phyloP scores from a whole-genome alignment of 2,797 vertebrate genomes.

The Oophaga sylvatica region DNA sequence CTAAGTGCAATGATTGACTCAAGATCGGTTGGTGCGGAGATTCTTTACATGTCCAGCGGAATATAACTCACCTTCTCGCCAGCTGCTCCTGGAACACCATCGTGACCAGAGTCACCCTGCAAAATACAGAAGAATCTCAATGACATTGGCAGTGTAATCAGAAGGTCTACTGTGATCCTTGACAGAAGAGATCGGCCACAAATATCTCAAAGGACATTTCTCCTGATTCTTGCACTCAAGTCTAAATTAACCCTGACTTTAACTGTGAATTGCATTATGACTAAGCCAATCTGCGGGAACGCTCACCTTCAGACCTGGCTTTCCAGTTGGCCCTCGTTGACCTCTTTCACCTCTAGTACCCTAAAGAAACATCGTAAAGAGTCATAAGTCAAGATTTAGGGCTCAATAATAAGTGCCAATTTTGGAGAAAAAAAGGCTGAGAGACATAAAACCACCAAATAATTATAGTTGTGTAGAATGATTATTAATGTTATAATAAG shows the following conservation, averaged over 20 bases:
- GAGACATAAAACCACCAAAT: not conserved
- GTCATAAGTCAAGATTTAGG: not conserved
- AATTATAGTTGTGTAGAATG: not conserved
- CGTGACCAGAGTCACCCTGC: slow-evolving; percentile 86
- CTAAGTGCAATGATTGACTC: not conserved
- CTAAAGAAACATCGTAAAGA: slow-evolving; percentile 67
- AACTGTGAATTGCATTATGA: not conserved
- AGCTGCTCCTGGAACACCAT: slow-evolving; percentile 79
- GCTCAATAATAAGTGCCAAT: not conserved
- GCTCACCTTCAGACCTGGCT: slow-evolving; percentile 86
- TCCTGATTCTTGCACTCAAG: not conserved
- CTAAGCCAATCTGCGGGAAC: not conserved
- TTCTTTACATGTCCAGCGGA: not conserved
- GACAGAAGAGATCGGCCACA: not conserved
- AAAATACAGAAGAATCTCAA: not conserved
- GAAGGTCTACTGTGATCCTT: not conserved
- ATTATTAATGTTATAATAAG: not conserved
- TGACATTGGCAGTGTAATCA: too few species aligned
- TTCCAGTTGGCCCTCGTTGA: slow-evolving; percentile 84
- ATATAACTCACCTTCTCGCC: slow-evolving; percentile 83
- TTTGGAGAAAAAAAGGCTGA: not conserved
- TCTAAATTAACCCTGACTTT: not conserved
- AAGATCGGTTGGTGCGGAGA: not conserved
- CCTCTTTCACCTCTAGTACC: slow-evolving; percentile 86
- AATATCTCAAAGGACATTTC: not conserved